Base-by-base conservation (phyloP, 92 coral and sea anemone species). In the Parazoanthus darwini region DNA sequence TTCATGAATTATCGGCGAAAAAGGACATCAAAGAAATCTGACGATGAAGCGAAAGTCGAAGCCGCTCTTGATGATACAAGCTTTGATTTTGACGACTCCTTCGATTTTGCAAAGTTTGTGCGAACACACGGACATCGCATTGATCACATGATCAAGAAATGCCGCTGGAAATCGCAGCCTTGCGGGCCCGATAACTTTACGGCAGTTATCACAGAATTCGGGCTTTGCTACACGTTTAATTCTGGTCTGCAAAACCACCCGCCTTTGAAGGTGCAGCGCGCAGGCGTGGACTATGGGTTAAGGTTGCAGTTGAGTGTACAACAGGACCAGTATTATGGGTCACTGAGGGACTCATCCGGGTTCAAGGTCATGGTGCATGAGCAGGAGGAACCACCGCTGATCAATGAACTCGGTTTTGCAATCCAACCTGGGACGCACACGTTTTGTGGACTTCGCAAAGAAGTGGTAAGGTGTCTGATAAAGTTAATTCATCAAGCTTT, bases 301-400 rank as follows among this genome's bases (percentile, higher is more conserved):
- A 86, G 98, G 77, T 89, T 96, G 85, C 98, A 96, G 86, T 89
- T 96, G 7, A 96, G 98, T 82, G 99, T 96, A 37, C 99, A 96
- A 73, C 99, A 96, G 83, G 99, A 96, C 81, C 99, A 96, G 77
- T 96, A 96, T 83, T 96, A 96, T 70, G 99, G 99, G 16, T 95
- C 96, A 5, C 93, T 96, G 6, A 82, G 99, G 88, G 98, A 96
- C 90, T 96, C 99, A 56, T 96, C 99, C 36, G 99, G 99, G 67
- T 96, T 96, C 91, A 96, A 96, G 89, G 99, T 96, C 85, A 96
- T 96, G 99, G 99, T 96, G 85, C 99, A 96, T 91, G 99, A 96
- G 58, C 99, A 96, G 82, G 98, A 90, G 75, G 99, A 96, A 82
- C 99, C 99, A 82, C 98, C 99, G 81, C 94, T 96, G 92, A 96